These are phyloP conservation scores for Dexiosoma caninum DNA, from an alignment of 2,888 invertebrate genomes.

Conservation along the genomic window DNA sequence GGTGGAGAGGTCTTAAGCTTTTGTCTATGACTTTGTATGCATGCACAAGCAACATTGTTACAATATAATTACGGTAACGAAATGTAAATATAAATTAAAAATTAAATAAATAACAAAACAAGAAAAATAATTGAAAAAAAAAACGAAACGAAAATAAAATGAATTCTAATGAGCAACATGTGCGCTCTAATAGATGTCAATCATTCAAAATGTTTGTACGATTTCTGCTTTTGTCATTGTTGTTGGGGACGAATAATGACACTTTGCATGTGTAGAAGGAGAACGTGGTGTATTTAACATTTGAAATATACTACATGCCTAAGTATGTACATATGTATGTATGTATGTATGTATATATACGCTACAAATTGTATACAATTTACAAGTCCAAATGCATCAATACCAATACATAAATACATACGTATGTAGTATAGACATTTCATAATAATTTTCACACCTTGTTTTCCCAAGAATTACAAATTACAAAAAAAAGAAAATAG, in stretches of 20 bases:
- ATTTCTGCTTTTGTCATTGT: background rate
- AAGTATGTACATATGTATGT: background rate
- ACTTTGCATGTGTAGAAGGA: slow-evolving; percentile 7
- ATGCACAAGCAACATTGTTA: background rate
- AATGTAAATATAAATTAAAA: slow-evolving; percentile 57
- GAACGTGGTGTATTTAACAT: slow-evolving; percentile 13
- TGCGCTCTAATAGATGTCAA: slow-evolving; percentile 61
- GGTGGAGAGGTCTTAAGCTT: background rate
- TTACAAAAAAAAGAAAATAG: background rate
- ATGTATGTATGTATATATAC: too few relatives aligned
- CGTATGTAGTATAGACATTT: too few relatives aligned
- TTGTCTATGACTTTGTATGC: background rate
- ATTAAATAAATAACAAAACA: slow-evolving; percentile 30
- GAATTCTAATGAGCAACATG: slow-evolving; percentile 61
- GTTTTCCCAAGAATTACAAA: slow-evolving; percentile 15
- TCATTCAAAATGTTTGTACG: slow-evolving; percentile 51
- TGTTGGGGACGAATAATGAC: slow-evolving; percentile 28
- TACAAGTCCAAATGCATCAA: too few relatives aligned
- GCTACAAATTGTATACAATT: too few relatives aligned
- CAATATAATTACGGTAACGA: slow-evolving; percentile 41
- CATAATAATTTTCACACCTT: slow-evolving; percentile 32
- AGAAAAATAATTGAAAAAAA: background rate
- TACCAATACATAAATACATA: too few relatives aligned
- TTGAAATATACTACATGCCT: background rate
- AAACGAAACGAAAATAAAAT: slow-evolving; percentile 26